phyloP scores from a whole-genome alignment of 2,797 vertebrate genomes.

The Arrhamphus sclerolepis region DNA sequence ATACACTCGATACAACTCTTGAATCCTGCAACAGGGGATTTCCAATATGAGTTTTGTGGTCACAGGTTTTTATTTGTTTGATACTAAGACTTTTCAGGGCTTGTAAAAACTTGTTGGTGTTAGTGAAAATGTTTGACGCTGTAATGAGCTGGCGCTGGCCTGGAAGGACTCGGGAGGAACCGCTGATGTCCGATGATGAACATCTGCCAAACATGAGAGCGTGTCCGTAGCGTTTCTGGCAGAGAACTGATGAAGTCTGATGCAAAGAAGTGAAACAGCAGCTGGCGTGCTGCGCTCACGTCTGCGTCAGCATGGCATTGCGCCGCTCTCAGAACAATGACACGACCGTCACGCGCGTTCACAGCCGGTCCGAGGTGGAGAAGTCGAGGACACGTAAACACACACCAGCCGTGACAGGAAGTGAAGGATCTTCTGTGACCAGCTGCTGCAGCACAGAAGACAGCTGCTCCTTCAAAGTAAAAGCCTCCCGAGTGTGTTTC shows the following conservation, averaged over 20 bases:
- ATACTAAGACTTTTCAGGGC: too few relatives aligned
- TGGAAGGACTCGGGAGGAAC: too few relatives aligned
- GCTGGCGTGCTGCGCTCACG: neutral
- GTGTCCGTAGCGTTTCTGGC: neutral
- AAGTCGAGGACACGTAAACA: neutral
- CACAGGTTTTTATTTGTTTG: too few relatives aligned
- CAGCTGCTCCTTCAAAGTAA: conserved; percentile 27
- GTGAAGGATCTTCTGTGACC: conserved; percentile 14
- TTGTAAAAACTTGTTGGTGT: too few relatives aligned
- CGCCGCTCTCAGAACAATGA: too few relatives aligned
- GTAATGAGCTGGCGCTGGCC: too few relatives aligned
- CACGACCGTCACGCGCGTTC: neutral
- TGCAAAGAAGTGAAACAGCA: neutral
- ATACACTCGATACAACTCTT: neutral
- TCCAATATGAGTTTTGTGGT: too few relatives aligned
- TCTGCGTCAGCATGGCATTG: too few relatives aligned
- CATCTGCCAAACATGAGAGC: neutral
- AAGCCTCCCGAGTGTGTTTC: conserved; percentile 6
- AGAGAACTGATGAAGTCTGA: neutral
- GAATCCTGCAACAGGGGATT: neutral
- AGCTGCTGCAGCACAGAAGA: neutral
- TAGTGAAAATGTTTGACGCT: too few relatives aligned
- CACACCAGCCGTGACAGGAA: conserved; percentile 14
- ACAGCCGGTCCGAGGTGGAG: neutral
- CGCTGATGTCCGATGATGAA: too few relatives aligned